Evolutionary conservation across 2,888 invertebrate genomes (phyloP), one percentile per base, ranked within the genome.

Genomic region (Holacanthella duospinosa): DNA sequence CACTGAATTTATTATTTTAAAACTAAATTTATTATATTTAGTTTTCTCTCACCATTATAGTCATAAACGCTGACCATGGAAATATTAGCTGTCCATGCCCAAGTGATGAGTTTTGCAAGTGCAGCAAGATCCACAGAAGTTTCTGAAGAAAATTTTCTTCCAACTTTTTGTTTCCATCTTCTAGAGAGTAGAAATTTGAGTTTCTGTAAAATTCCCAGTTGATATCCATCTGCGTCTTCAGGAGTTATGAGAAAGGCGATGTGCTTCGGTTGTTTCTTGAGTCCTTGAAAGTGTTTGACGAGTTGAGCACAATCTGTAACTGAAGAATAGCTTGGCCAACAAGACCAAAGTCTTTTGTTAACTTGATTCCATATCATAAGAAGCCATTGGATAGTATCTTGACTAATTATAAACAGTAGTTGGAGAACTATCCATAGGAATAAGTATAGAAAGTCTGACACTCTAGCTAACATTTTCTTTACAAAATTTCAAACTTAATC

Each of bases 61-160:
- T 71, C 71, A 61, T 71, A 71, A 25, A 71, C 57, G 43, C 70
- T 71, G 48, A 71, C 63, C 4, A 67, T 62, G 27, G 67, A 66
- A 59, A 70, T 69, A 48, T 68, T 60, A 26, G 68, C 68, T 2
- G 66, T 66, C 63, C 68, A 70, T n/a, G 70, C 68, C 68, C 68
- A 70, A 12, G 63, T 64, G 24, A 71, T 63, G 2, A 70, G 62
- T 59, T 63, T 71, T 6, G 70, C 68, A 4, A 71, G 25, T 6
- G 64, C 16, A n/a, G 65, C 65, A 6, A 70, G 55, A 55, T 71
- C 66, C 16, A 48, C 28, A 12, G 24, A 56, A 19, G 58, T 27
- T 36, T 58, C 58, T 1, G 24, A 24, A 6, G 3, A 4, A 6
- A 21, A 16, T 29, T 12, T 55, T 6, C 27, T 12, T 9, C 21